Evolutionary conservation across 2,888 invertebrate species (phyloP).

Genomic region (Flabesymbios commensalis): DNA sequence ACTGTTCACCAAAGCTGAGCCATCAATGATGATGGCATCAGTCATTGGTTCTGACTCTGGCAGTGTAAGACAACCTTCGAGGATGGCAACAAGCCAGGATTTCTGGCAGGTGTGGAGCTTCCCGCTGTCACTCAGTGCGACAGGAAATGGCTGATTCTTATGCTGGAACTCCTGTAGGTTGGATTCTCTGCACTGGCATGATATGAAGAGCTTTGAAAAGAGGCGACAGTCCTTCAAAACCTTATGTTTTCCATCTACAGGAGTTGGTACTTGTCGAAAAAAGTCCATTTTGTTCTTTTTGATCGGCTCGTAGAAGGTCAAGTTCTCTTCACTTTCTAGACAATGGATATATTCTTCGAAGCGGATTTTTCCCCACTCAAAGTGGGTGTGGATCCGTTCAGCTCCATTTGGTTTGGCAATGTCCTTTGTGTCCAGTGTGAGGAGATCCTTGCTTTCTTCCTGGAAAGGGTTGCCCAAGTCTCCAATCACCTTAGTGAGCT

Average conservation of each 20-base stretch:
- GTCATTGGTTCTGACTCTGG: not conserved
- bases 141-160: not conserved
- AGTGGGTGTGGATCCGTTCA: slow-evolving; percentile 23
- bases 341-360: not conserved
- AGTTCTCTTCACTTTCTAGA: slow-evolving; percentile 14
- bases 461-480: slow-evolving; percentile 33
- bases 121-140: not conserved
- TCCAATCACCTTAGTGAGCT: slow-evolving; percentile 11
- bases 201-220: not conserved
- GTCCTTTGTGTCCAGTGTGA: slow-evolving; percentile 29
- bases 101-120: not conserved
- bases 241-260: not conserved
- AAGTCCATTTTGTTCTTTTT: not conserved
- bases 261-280: not conserved
- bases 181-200: not conserved
- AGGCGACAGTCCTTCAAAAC: not conserved
- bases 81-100: not conserved
- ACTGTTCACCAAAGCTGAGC: not conserved
- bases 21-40: not conserved
- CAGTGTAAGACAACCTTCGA: not conserved
- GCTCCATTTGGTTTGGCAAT: slow-evolving; percentile 23
- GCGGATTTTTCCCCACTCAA: slow-evolving; percentile 16
- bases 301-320: slow-evolving; percentile 10
- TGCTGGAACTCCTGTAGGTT: not conserved
- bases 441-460: slow-evolving; percentile 21